A percentile compares a stretch with the other conserved stretches of the same genome.
These are phyloP conservation scores for Gallinago media DNA, from an alignment of 2,113 vertebrate species.

Conservation along the genomic window DNA sequence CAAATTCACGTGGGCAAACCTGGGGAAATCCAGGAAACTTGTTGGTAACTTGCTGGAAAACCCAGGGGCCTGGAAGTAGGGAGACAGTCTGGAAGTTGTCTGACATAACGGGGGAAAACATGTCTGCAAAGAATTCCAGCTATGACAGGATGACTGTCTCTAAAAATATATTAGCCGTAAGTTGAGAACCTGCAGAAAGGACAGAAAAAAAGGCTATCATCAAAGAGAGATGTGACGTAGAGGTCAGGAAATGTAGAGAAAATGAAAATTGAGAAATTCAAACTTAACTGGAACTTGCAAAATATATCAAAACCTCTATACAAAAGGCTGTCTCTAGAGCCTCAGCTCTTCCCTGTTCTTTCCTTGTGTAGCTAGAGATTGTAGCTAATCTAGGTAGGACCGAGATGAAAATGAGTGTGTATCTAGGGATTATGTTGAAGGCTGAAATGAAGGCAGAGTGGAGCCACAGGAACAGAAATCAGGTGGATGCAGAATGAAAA, in stretches of 20 bases:
- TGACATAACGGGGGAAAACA: neutral
- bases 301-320: neutral
- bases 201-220: neutral
- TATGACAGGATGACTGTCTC: neutral
- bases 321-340: neutral
- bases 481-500: neutral
- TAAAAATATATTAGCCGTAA: neutral
- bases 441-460: neutral
- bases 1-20: neutral
- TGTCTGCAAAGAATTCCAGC: neutral
- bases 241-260: neutral
- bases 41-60: neutral
- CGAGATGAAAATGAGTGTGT: neutral
- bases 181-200: neutral
- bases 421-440: neutral
- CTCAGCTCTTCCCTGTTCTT: neutral
- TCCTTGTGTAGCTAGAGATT: neutral
- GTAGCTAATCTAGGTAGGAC: neutral
- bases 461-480: neutral
- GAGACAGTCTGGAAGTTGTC: neutral
- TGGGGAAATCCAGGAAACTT: neutral
- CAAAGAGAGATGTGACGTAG: neutral
- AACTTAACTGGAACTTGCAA: neutral
- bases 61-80: neutral
- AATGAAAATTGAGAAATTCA: neutral